Base-by-base conservation (phyloP, 2,888 invertebrate species). In the Metacarcinus magister region DNA sequence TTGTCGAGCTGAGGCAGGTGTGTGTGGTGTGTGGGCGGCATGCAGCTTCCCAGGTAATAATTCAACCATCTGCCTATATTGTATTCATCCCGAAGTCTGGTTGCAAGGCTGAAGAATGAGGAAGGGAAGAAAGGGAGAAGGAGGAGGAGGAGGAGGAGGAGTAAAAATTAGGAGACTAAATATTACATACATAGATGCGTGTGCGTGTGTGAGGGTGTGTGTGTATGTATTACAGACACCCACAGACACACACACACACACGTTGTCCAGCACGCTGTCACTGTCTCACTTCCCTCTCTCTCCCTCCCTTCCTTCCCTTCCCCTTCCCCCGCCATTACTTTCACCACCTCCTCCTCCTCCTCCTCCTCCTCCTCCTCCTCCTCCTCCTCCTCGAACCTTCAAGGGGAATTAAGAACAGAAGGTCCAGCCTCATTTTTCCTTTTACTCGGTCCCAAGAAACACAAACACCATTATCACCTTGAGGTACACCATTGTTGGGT, bases 401-500 rank as follows among this genome's bases (percentile, higher is more conserved):
- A 32, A 32, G 32, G 82, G 32, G 82, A 32, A 82, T 82, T 82
- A 82, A 82, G 82, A 82, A 82, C 32, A 23, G 82, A 7, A 32
- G 28, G 32, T 32, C 82, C 28, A 32, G 32, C 82, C 32, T 32
- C 32, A 32, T 82, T 82, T 32, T 82, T 82, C 82, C 32, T 82
- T 39, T 32, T 28, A 10, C 82, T 82, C 32, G 32, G 82, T 13
- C 32, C 13, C 82, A 13, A 32, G 82, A 82, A 82, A 82, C 28
- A 82, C 82, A 82, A 82, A 82, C 32, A 82, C 82, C 32, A 82
- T 2, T 16, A 82, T 82, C 82, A 82, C 82, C 82, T 82, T 82
- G 82, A 82, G 32, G 82, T 10, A 28, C 32, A 32, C 82, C 82
- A 82, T 82, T 82, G 82, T 82, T 82, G 82, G 13, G 82, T 16